Evolutionary conservation across 2,113 vertebrate species (phyloP), one percentile per base, ranked within the genome.

Genomic region (Salminus brasiliensis): DNA sequence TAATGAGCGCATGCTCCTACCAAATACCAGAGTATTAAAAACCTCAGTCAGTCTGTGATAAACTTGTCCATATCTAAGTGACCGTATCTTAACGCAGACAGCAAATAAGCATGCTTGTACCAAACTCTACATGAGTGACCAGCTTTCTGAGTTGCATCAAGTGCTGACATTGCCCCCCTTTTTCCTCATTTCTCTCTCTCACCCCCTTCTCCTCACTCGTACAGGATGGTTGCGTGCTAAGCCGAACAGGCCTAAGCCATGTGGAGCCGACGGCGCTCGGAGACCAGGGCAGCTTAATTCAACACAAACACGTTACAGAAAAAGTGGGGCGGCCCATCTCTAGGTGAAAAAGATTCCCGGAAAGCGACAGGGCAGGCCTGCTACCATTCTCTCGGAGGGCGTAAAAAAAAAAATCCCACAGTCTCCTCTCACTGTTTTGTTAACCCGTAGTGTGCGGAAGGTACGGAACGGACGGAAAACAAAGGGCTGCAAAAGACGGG

Each of bases 301-400:
- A 74, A 85, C 76, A 80, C 70, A 81, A 81, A 84, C 47, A 78
- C 11, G 18, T 47, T 39, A 57, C 53, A 27, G 39, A 63, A 49
- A 16, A 52, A 57, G 36, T 30, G 49, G 49, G 59, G 66, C 57
- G 73, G 62, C 27, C n/a, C 52, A 7, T n/a, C 53, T 76, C 59
- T 76, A 62, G 72, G 72, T 63, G 62, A 34, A 69, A 74, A 74
- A 67, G 49, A 47, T 72, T 68, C 74, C 52, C 52, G 30, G 69
- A 39, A 76, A 72, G 65, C 69, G 3, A 59, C 69, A 36, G 16
- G n/a, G 45, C 23, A 53, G 23, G n/a, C n/a, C 8, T 2, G 43
- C 53, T 66, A 43, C 45, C 36, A 39, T 36, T 49, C 18, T 34
- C 47, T 36, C 11, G 5, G 8, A 16, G 27, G 30, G 34, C 15